phyloP scores from a whole-genome alignment of 2,113 vertebrate species.

The Delphinus delphis region DNA sequence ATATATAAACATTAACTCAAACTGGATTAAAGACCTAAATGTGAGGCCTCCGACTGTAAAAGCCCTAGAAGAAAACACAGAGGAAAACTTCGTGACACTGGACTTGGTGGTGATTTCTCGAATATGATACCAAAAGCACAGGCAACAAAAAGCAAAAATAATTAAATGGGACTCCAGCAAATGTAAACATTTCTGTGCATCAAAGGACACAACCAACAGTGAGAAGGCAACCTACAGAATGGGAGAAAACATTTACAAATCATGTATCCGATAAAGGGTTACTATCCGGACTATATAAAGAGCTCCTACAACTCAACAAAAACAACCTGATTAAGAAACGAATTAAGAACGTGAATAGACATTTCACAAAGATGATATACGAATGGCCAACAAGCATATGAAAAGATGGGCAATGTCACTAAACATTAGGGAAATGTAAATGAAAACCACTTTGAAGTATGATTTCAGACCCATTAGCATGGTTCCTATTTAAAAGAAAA shows the following conservation, averaged over 20 bases:
- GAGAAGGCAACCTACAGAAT: too few species aligned
- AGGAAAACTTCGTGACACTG: fast-evolving
- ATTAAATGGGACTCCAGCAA: fast-evolving
- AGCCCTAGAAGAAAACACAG: not conserved
- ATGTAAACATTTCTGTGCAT: fast-evolving
- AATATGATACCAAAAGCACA: not conserved
- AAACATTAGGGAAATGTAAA: fast-evolving
- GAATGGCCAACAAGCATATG: fast-evolving
- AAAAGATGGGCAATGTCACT: not conserved
- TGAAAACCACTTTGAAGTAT: not conserved
- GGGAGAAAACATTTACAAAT: not conserved
- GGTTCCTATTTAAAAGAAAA: too few species aligned
- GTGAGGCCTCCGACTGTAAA: too few species aligned
- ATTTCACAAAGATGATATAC: not conserved
- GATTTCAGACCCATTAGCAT: not conserved
- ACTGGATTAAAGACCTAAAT: fast-evolving
- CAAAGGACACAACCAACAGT: not conserved
- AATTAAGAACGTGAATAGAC: not conserved
- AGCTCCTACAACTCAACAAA: not conserved
- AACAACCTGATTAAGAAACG: not conserved
- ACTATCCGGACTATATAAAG: not conserved
- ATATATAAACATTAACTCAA: fast-evolving
- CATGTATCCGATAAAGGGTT: fast-evolving
- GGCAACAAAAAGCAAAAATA: not conserved
- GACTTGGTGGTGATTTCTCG: not conserved